Percentiles rank a stretch among this genome's conserved stretches.
Evolutionary conservation across 2,888 invertebrate genomes (phyloP).

Genomic region (Ligdia adustata): DNA sequence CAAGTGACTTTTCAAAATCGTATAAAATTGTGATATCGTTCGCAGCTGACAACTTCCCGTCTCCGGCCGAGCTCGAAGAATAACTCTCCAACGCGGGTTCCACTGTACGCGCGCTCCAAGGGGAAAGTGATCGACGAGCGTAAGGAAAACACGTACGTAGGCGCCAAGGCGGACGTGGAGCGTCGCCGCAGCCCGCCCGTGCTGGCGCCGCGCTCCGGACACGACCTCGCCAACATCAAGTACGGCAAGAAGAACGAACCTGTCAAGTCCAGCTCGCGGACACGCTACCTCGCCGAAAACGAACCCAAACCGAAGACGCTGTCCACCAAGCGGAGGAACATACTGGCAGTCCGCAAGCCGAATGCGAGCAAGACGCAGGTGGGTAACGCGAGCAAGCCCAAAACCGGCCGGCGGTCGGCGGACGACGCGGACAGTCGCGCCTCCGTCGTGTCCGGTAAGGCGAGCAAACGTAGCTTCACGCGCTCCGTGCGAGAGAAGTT

Average conservation of each 20-base stretch:
- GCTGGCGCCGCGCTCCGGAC: slow-evolving; percentile 59
- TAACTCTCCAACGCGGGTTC: slow-evolving; percentile 62
- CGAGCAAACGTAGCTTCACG: slow-evolving; percentile 65
- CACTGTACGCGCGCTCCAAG: slow-evolving; percentile 68
- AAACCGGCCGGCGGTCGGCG: slow-evolving; percentile 58
- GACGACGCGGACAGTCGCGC: slow-evolving; percentile 64
- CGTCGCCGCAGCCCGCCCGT: slow-evolving; percentile 49
- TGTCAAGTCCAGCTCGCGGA: slow-evolving; percentile 49
- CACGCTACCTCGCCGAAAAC: slow-evolving; percentile 61
- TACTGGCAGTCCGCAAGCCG: slow-evolving; percentile 73
- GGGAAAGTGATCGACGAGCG: slow-evolving; percentile 71
- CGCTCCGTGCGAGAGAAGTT: slow-evolving; percentile 46
- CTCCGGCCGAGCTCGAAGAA: slow-evolving; percentile 71
- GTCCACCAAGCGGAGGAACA: slow-evolving; percentile 64
- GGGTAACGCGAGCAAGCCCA: slow-evolving; percentile 57
- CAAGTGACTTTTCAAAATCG: too few relatives aligned
- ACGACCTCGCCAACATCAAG: slow-evolving; percentile 49
- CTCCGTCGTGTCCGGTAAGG: slow-evolving; percentile 51
- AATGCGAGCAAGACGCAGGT: slow-evolving; percentile 67
- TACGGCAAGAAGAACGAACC: slow-evolving; percentile 65
- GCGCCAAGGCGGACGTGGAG: slow-evolving; percentile 63
- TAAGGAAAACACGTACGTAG: slow-evolving; percentile 75
- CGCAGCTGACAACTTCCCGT: slow-evolving; percentile 73
- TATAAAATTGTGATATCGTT: slow-evolving; percentile 26
- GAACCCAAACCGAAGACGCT: slow-evolving; percentile 71